Percentiles rank a stretch among this genome's conserved stretches.
These are phyloP conservation scores for Pseudococcus longispinus DNA, from an alignment of 2,888 invertebrate genomes.

Conservation along the genomic window DNA sequence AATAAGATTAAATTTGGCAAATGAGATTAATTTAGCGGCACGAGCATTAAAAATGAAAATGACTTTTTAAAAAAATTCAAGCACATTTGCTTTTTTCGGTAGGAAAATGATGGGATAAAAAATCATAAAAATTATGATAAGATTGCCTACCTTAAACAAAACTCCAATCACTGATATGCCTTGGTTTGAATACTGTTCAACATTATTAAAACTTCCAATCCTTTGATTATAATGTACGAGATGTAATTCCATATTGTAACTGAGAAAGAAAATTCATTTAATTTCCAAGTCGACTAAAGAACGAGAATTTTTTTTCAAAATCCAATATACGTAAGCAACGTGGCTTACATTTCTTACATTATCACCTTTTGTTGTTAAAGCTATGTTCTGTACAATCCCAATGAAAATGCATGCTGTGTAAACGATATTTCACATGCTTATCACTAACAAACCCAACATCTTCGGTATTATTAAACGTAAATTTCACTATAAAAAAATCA, in stretches of 20 bases:
- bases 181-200: background rate
- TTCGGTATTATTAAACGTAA: background rate
- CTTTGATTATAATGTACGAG: conserved; percentile 39
- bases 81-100: too few relatives aligned
- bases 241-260: conserved; percentile 40
- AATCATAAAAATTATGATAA: too few relatives aligned
- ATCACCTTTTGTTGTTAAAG: conserved; percentile 52
- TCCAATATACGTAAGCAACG: background rate
- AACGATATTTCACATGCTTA: background rate
- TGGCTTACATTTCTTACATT: conserved; percentile 43
- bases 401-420: conserved; percentile 50
- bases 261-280: background rate
- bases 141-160: conserved; percentile 23
- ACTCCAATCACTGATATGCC: conserved; percentile 41
- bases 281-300: background rate
- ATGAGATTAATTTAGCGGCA: too few relatives aligned
- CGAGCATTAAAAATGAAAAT: too few relatives aligned
- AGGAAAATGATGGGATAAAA: too few relatives aligned
- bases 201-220: background rate
- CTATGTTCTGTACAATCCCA: conserved; percentile 44
- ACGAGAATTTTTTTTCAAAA: background rate
- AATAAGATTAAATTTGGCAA: too few relatives aligned
- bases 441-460: background rate
- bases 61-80: too few relatives aligned
- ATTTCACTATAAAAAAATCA: background rate